Evolutionary conservation across 1,140 invertebrate genomes (phyloP).

Genomic region (Saccostrea glomerata): DNA sequence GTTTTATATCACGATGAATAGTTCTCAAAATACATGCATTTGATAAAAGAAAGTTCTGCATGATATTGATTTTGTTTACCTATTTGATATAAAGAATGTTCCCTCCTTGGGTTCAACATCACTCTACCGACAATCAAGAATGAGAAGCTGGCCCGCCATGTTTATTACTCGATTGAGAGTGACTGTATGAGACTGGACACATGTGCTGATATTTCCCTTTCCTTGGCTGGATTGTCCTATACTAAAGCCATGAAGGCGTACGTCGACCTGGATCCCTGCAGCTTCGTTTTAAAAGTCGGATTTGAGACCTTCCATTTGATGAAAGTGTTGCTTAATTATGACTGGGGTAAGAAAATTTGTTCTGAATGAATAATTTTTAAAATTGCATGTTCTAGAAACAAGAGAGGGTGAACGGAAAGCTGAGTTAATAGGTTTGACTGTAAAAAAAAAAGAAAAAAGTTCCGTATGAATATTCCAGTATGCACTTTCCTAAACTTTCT

Average conservation of each 20-base stretch:
- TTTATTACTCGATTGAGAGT: slow-evolving; percentile 52
- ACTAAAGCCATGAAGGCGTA: slow-evolving; percentile 48
- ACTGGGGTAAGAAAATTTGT: slow-evolving; percentile 52
- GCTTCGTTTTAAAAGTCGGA: slow-evolving; percentile 44
- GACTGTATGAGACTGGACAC: slow-evolving; percentile 62
- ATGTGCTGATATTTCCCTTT: slow-evolving; percentile 58
- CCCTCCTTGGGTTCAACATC: slow-evolving; percentile 42
- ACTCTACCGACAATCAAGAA: slow-evolving; percentile 50
- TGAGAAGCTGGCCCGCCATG: slow-evolving; percentile 42
- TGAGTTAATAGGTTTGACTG: too few species aligned
- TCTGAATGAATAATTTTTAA: neutral
- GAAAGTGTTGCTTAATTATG: slow-evolving; percentile 53
- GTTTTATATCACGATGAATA: too few species aligned
- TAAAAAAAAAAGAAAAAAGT: too few species aligned
- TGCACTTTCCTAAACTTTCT: too few species aligned
- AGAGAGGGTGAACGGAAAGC: too few species aligned
- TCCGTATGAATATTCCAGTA: too few species aligned
- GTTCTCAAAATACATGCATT: too few species aligned
- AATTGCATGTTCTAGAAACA: too few species aligned
- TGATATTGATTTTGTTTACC: neutral
- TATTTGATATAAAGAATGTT: slow-evolving; percentile 43
- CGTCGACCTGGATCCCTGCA: slow-evolving; percentile 55
- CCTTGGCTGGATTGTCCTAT: neutral
- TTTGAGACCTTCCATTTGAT: slow-evolving; percentile 49
- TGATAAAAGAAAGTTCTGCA: too few species aligned